These are phyloP conservation scores for Sussaba pulchella DNA, from an alignment of 2,888 invertebrate genomes.

Conservation along the genomic window DNA sequence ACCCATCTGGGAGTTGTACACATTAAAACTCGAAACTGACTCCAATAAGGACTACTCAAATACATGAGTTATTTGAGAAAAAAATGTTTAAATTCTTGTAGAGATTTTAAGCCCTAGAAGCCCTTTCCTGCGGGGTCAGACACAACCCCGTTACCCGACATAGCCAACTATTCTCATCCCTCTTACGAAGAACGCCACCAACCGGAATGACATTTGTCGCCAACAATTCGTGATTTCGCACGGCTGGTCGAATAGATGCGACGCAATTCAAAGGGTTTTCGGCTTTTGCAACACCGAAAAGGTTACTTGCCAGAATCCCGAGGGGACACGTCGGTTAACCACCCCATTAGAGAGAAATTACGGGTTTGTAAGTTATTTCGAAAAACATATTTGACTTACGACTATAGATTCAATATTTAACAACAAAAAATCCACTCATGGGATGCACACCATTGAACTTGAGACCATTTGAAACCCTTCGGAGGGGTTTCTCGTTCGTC, in stretches of 20 bases:
- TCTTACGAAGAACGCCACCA: not conserved
- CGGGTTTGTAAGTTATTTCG: slow-evolving; percentile 1
- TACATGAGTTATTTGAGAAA: too few relatives aligned
- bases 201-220: slow-evolving; percentile 4
- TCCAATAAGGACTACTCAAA: too few relatives aligned
- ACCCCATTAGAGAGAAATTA: slow-evolving; percentile 18
- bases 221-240: slow-evolving; percentile 14
- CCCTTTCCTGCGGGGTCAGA: not conserved
- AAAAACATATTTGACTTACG: not conserved
- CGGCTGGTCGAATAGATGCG: not conserved
- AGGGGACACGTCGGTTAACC: not conserved
- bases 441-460: slow-evolving; percentile 7
- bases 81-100: too few relatives aligned
- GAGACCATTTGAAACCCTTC: not conserved
- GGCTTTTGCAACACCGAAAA: not conserved
- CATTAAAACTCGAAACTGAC: too few relatives aligned
- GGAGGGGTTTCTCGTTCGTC: not conserved
- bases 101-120: slow-evolving; percentile 4
- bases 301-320: not conserved
- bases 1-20: too few relatives aligned
- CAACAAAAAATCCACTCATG: not conserved
- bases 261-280: not conserved
- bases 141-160: slow-evolving; percentile 6
- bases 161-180: slow-evolving; percentile 9
- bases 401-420: not conserved